Percentiles rank a stretch among this genome's conserved stretches.
These are phyloP conservation scores for Ferdinandea cuprea DNA, from an alignment of 2,888 invertebrate genomes.

Conservation along the genomic window DNA sequence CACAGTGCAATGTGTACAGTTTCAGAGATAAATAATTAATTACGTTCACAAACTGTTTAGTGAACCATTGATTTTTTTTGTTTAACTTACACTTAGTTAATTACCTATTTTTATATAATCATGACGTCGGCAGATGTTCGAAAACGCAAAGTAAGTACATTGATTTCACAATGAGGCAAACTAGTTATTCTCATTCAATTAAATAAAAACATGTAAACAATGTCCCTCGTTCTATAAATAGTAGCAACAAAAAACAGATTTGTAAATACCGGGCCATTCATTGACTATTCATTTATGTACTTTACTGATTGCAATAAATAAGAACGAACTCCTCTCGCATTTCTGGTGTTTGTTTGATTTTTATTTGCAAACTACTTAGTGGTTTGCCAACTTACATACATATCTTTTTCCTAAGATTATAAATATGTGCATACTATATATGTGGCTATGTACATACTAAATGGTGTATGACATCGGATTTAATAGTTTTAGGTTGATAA, in stretches of 20 bases:
- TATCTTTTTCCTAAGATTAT: not conserved
- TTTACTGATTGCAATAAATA: not conserved
- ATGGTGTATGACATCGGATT: no score
- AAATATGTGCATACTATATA: not conserved
- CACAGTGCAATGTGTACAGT: constrained; percentile 25
- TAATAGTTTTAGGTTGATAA: no score
- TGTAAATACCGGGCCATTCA: not conserved
- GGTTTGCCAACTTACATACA: constrained; percentile 1
- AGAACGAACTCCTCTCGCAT: not conserved
- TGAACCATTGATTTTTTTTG: constrained; percentile 14
- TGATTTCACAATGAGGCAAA: constrained; percentile 1
- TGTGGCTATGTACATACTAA: not conserved
- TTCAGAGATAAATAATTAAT: constrained; percentile 27
- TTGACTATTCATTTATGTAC: constrained; percentile 18
- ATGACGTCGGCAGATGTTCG: constrained; percentile 79
- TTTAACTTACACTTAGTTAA: constrained; percentile 18
- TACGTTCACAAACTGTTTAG: not conserved
- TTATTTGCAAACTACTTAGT: not conserved
- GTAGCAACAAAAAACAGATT: not conserved
- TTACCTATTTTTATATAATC: constrained; percentile 72
- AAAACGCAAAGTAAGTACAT: constrained; percentile 80
- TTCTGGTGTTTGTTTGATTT: not conserved
- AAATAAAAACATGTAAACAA: constrained; percentile 47
- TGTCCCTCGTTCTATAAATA: not conserved
- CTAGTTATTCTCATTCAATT: constrained; percentile 67